phyloP scores from a whole-genome alignment of 2,797 vertebrate genomes.

The Pangasius macronema region DNA sequence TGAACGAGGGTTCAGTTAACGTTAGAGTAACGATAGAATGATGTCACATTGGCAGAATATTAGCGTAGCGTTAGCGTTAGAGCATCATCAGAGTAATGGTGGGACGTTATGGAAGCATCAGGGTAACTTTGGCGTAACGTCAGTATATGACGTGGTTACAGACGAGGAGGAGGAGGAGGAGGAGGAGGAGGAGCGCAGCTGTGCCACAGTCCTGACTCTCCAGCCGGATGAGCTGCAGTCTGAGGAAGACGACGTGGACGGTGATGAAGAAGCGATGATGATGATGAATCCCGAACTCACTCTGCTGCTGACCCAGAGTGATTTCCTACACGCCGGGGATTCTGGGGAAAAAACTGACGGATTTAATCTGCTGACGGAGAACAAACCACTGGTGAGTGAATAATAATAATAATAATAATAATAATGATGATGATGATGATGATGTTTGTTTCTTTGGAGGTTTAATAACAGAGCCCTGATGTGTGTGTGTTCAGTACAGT shows the following conservation, averaged over 20 bases:
- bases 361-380: constrained; percentile 83
- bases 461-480: neutral
- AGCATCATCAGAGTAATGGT: neutral
- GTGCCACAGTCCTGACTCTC: constrained; percentile 82
- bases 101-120: too few relatives aligned
- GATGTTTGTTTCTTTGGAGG: neutral
- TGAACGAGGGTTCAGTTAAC: neutral
- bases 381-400: constrained; percentile 80
- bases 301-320: constrained; percentile 83
- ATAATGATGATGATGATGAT: neutral
- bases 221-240: constrained; percentile 78
- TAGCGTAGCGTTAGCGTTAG: neutral
- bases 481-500: constrained; percentile 73
- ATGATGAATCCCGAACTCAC: constrained; percentile 75
- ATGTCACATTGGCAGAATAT: neutral
- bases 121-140: neutral
- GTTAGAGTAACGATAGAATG: neutral
- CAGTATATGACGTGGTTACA: neutral
- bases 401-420: constrained; percentile 31
- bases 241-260: constrained; percentile 59
- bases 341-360: constrained; percentile 78
- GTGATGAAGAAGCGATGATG: constrained; percentile 12
- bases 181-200: constrained; percentile 71
- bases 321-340: constrained; percentile 80
- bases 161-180: constrained; percentile 72